A percentile compares a stretch with the other conserved stretches of the same genome.
phyloP scores from a whole-genome alignment of 2,888 invertebrate genomes.

The Harpagoxenus sublaevis region DNA sequence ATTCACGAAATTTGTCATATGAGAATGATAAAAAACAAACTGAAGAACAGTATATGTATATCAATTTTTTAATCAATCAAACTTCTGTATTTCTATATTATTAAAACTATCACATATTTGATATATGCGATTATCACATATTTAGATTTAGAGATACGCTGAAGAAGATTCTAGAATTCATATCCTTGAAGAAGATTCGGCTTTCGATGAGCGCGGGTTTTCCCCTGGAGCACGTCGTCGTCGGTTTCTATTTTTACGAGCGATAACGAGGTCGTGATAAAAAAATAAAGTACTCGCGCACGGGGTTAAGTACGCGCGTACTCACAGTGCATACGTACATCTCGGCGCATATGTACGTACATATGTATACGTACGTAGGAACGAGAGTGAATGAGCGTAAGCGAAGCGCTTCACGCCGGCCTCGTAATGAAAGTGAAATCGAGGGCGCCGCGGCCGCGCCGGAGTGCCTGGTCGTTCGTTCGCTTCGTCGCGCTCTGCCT shows the following conservation, averaged over 20 bases:
- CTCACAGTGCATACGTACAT: not conserved
- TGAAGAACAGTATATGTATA: not conserved
- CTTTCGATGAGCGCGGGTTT: not conserved
- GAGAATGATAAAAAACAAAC: not conserved
- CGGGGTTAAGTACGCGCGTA: conserved; percentile 56
- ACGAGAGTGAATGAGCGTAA: conserved; percentile 83
- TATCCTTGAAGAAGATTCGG: not conserved
- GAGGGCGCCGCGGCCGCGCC: conserved; percentile 81
- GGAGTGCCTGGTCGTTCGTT: conserved; percentile 70
- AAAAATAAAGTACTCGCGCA: conserved; percentile 60
- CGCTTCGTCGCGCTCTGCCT: conserved; percentile 62
- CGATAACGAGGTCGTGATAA: conserved; percentile 77
- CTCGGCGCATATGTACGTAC: conserved; percentile 23
- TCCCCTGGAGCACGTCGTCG: not conserved
- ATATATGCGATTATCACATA: not conserved
- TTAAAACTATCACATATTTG: not conserved
- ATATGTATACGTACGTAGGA: conserved; percentile 74
- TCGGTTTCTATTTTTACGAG: conserved; percentile 71
- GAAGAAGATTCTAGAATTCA: not conserved
- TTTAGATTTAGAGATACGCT: not conserved
- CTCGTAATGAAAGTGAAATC: conserved; percentile 85
- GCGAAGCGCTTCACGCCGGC: conserved; percentile 79
- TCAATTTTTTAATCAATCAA: not conserved
- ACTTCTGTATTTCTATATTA: not conserved
- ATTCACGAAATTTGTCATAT: not conserved